Evolutionary conservation across 2,888 invertebrate genomes (phyloP).

Genomic region (Mythimna impura): DNA sequence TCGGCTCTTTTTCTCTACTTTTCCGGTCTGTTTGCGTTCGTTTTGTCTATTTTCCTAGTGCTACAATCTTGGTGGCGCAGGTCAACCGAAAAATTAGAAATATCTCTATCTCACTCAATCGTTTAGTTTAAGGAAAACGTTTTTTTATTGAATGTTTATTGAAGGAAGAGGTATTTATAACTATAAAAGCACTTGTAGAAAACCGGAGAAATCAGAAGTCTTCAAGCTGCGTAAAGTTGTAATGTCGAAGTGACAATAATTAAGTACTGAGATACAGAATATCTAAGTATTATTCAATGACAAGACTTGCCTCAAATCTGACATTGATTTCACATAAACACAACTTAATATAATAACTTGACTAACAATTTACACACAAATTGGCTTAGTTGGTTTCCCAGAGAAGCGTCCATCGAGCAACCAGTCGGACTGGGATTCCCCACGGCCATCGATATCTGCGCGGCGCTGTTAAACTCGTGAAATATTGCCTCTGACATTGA

Average conservation of each 20-base stretch:
- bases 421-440: conserved; percentile 51
- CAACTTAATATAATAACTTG: conserved; percentile 24
- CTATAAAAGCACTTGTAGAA: not conserved
- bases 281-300: not conserved
- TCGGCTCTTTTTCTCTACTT: conserved; percentile 71
- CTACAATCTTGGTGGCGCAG: conserved; percentile 76
- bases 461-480: conserved; percentile 74
- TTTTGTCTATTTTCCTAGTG: conserved; percentile 81
- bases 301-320: not conserved
- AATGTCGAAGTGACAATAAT: not conserved
- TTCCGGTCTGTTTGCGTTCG: conserved; percentile 79
- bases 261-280: too few relatives aligned
- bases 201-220: not conserved
- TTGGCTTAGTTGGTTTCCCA: conserved; percentile 44
- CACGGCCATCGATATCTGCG: conserved; percentile 59
- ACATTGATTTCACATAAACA: conserved; percentile 1
- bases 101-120: conserved; percentile 81
- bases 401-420: conserved; percentile 19
- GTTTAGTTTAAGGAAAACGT: conserved; percentile 70
- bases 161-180: not conserved
- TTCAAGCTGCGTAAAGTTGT: not conserved
- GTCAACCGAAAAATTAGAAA: conserved; percentile 87
- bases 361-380: conserved; percentile 52
- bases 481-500: conserved; percentile 84
- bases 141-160: conserved; percentile 50